Evolutionary conservation across 2,113 vertebrate species (phyloP), one percentile per base, ranked within the genome.

Genomic region (Nyctibius bracteatus): DNA sequence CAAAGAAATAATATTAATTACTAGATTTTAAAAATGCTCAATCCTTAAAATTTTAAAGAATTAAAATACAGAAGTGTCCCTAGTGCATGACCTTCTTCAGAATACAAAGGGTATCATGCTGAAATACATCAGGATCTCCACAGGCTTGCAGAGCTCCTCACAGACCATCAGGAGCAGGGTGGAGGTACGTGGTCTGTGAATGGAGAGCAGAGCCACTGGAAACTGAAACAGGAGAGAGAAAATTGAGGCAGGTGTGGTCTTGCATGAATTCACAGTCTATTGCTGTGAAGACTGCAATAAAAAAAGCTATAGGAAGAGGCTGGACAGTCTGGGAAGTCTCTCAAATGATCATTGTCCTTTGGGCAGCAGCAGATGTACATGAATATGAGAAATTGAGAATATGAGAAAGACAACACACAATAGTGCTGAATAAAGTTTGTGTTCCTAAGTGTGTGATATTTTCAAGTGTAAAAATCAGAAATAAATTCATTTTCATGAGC

Each of bases 221-320:
- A 20, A 28, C 35, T 44, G 65, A 65, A 79, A 79, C 0, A 1
- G 8, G 31, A 57, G 37, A 0, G 2, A 71, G 27, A 71, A 44
- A 63, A 44, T 4, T 28, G 35, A 57, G 71, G 65, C 22, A 71
- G 31, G 4, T 71, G 43, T 63, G 43, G 23, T 51, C 22, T 71
- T 44, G 72, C 31, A 57, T 37, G 72, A 57, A 17, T 49, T 84
- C 27, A 37, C 31, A 43, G 72, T 24, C 65, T 78, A 20, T 37
- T 49, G 47, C 9, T 1, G 1, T 37, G n/a, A n/a, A n/a, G n/a
- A n/a, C n/a, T n/a, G 55, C 25, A 55, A 70, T 70, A 19, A 49
- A 22, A 84, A 35, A 63, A 31, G n/a, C n/a, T 78, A 18, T 23
- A 33, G 30, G 31, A 49, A 33, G 19, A 33, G 31, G 14, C 25